These are phyloP conservation scores for Drosophila kurseongensis DNA, from an alignment of 1,140 invertebrate species.

Conservation along the genomic window DNA sequence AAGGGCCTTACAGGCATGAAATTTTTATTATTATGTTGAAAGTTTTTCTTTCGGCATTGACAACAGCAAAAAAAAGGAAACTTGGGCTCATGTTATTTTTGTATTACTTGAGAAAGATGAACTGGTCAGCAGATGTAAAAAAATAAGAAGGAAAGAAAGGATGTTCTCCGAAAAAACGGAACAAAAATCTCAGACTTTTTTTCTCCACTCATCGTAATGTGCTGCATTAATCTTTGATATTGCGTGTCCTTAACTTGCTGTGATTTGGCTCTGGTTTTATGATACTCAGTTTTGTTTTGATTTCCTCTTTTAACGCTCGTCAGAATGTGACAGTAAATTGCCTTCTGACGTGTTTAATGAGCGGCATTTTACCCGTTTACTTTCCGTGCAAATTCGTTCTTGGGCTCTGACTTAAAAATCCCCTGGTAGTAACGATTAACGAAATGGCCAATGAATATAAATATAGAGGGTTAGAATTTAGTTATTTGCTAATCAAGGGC, in stretches of 20 bases:
- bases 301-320: conserved; percentile 55
- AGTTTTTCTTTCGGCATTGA: conserved; percentile 51
- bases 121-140: conserved; percentile 55
- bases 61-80: background rate
- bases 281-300: conserved; percentile 21
- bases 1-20: conserved; percentile 57
- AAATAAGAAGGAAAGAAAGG: conserved; percentile 6
- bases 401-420: conserved; percentile 31
- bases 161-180: conserved; percentile 13
- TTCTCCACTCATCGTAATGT: conserved; percentile 63
- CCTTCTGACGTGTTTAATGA: conserved; percentile 78
- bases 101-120: conserved; percentile 67
- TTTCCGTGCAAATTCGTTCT: conserved; percentile 37
- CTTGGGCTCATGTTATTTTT: conserved; percentile 49
- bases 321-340: conserved; percentile 80
- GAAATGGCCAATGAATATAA: conserved; percentile 9
- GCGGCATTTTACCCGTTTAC: conserved; percentile 38
- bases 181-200: conserved; percentile 37
- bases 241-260: conserved; percentile 56
- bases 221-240: conserved; percentile 73
- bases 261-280: conserved; percentile 33
- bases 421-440: background rate
- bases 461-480: background rate
- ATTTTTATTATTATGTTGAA: conserved; percentile 79
- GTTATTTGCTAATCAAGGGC: background rate